These are phyloP conservation scores for Maniola hyperantus DNA, from an alignment of 2,888 invertebrate genomes.

Conservation along the genomic window DNA sequence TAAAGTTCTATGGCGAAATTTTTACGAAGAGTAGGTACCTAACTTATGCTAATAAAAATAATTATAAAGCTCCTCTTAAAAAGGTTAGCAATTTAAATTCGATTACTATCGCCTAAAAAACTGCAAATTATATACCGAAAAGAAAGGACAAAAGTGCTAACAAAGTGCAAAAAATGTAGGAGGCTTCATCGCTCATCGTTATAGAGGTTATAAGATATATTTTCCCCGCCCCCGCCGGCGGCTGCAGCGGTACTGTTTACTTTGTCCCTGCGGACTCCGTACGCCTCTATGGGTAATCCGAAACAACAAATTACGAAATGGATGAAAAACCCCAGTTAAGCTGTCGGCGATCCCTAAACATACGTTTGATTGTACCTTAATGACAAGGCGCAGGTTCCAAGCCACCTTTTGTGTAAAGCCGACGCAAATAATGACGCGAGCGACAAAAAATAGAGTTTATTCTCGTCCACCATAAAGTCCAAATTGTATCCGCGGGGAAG, in stretches of 20 bases:
- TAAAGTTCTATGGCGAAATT: neutral
- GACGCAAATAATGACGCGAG: conserved; percentile 64
- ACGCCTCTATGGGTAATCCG: conserved; percentile 65
- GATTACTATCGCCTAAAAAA: conserved; percentile 5
- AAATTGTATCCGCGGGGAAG: conserved; percentile 56
- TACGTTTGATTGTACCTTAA: conserved; percentile 81
- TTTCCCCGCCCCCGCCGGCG: conserved; percentile 43
- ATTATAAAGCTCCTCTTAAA: neutral
- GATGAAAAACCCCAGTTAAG: conserved; percentile 79
- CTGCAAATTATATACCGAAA: conserved; percentile 1
- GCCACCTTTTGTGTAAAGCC: conserved; percentile 77
- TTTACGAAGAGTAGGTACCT: neutral
- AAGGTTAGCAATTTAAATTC: conserved; percentile 7
- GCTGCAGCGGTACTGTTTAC: conserved; percentile 68
- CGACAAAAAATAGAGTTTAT: conserved; percentile 67
- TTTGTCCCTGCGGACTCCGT: conserved; percentile 77
- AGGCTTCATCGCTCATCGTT: conserved; percentile 39
- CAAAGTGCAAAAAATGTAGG: conserved; percentile 42
- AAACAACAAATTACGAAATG: conserved; percentile 81
- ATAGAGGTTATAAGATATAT: conserved; percentile 27
- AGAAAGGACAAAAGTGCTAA: conserved; percentile 35
- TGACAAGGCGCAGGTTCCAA: conserved; percentile 79
- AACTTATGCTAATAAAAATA: neutral
- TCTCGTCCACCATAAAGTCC: conserved; percentile 61
- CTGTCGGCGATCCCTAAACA: conserved; percentile 82